These are phyloP conservation scores for Fringilla coelebs DNA, from an alignment of 2,797 vertebrate genomes.

Conservation along the genomic window DNA sequence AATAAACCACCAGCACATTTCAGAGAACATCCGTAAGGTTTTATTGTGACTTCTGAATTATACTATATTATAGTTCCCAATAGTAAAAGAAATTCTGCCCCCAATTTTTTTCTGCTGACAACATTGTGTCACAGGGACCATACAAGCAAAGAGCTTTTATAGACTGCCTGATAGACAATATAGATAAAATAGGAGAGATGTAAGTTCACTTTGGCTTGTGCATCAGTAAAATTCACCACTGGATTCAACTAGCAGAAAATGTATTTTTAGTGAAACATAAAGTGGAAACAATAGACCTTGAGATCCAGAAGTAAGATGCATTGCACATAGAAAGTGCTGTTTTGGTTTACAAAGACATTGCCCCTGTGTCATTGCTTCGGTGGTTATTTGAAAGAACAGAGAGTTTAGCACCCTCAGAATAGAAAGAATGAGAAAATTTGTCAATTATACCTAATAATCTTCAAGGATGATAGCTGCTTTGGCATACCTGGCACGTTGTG, in stretches of 20 bases:
- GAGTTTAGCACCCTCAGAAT: neutral
- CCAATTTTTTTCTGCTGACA: neutral
- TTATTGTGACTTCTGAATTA: neutral
- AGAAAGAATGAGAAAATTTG: neutral
- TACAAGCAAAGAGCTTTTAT: neutral
- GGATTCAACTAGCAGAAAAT: neutral
- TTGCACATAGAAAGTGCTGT: neutral
- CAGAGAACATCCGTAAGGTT: neutral
- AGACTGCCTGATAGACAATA: neutral
- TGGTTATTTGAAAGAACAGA: neutral
- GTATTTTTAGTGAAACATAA: neutral
- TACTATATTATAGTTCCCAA: neutral
- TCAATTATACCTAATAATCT: neutral
- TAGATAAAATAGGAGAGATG: neutral
- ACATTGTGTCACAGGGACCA: neutral
- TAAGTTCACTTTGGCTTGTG: neutral
- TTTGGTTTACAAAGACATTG: neutral
- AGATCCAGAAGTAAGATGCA: neutral
- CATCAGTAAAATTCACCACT: neutral
- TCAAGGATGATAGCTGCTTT: neutral
- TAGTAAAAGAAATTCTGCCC: neutral
- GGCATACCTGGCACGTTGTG: neutral
- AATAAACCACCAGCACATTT: constrained; percentile 13
- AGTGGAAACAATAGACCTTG: neutral
- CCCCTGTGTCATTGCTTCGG: neutral